Conservation (phyloP, 2,113 vertebrate genomes). For the Pseudolaguvia tuberculata region DNA sequence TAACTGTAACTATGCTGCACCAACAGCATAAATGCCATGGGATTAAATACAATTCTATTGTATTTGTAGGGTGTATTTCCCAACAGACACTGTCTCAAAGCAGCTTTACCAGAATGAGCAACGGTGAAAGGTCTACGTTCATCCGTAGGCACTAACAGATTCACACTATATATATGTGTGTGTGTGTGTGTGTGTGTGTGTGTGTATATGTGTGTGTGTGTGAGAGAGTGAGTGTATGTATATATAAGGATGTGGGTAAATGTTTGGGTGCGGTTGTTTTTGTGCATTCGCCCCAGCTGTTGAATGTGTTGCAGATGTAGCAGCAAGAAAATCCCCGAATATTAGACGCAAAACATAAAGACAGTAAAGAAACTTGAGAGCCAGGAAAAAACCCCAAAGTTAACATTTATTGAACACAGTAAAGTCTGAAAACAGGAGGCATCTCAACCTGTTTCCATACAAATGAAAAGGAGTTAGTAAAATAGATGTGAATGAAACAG, state of each 20-base stretch:
- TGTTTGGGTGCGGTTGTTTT: conserved; percentile 44
- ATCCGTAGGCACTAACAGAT: not conserved
- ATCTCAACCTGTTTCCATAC: not conserved
- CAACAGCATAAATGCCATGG: too few relatives aligned
- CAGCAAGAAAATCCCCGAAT: conserved; percentile 48
- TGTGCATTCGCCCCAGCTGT: conserved; percentile 62
- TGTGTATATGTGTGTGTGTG: conserved; percentile 26
- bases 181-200: too few relatives aligned
- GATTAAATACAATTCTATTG: too few relatives aligned
- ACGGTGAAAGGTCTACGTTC: too few relatives aligned
- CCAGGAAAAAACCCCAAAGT: not conserved
- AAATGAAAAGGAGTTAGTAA: not conserved
- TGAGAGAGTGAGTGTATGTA: conserved; percentile 17
- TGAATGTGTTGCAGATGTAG: conserved; percentile 61
- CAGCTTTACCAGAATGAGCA: too few relatives aligned
- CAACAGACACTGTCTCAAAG: too few relatives aligned
- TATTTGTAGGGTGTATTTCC: too few relatives aligned
- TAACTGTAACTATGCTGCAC: too few relatives aligned
- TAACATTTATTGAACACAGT: too few relatives aligned
- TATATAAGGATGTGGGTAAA: conserved; percentile 25
- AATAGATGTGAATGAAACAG: too few relatives aligned
- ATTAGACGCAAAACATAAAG: conserved; percentile 61
- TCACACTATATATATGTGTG: conserved; percentile 26
- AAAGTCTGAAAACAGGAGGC: not conserved
- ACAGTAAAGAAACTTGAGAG: not conserved